Evolutionary conservation across 2,797 vertebrate species (phyloP).

Genomic region (Dryobates pubescens): DNA sequence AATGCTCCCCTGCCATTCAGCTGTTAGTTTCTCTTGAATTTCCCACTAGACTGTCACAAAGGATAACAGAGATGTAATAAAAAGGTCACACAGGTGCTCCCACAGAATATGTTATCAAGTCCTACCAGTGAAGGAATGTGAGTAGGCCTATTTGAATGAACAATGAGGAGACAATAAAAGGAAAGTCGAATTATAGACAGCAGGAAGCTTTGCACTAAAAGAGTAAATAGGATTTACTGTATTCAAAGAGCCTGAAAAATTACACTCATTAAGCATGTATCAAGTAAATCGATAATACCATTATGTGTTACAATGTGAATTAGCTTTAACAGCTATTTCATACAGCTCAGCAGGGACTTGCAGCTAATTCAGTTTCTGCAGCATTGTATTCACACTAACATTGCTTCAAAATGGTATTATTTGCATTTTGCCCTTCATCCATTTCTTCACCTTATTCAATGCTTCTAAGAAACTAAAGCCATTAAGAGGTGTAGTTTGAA

Average conservation of each 20-base stretch:
- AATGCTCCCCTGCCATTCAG: slow-evolving; percentile 39
- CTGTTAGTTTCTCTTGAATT: slow-evolving; percentile 43
- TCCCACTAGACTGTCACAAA: slow-evolving; percentile 44
- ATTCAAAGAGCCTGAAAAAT: slow-evolving; percentile 57
- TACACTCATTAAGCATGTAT: slow-evolving; percentile 41
- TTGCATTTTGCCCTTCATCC: not conserved
- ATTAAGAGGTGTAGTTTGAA: not conserved
- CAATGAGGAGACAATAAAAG: slow-evolving; percentile 16
- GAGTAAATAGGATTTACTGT: slow-evolving; percentile 55
- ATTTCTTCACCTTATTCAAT: not conserved
- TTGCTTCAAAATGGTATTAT: not conserved
- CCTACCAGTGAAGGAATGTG: slow-evolving; percentile 17
- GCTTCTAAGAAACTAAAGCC: not conserved
- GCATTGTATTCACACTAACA: not conserved
- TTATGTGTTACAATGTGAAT: slow-evolving; percentile 41
- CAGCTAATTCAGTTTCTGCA: slow-evolving; percentile 44
- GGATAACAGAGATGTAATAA: slow-evolving; percentile 54
- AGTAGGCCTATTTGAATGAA: slow-evolving; percentile 28
- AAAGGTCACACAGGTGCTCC: slow-evolving; percentile 31
- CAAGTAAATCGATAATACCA: slow-evolving; percentile 42
- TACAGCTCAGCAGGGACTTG: slow-evolving; percentile 2
- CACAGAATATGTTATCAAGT: slow-evolving; percentile 21
- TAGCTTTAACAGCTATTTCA: slow-evolving; percentile 53
- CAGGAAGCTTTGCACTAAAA: slow-evolving; percentile 9
- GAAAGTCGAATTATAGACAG: slow-evolving; percentile 12